A percentile compares a stretch with the other conserved stretches of the same genome.
phyloP scores from a whole-genome alignment of 2,888 invertebrate species.

The Lomographa bimaculata region DNA sequence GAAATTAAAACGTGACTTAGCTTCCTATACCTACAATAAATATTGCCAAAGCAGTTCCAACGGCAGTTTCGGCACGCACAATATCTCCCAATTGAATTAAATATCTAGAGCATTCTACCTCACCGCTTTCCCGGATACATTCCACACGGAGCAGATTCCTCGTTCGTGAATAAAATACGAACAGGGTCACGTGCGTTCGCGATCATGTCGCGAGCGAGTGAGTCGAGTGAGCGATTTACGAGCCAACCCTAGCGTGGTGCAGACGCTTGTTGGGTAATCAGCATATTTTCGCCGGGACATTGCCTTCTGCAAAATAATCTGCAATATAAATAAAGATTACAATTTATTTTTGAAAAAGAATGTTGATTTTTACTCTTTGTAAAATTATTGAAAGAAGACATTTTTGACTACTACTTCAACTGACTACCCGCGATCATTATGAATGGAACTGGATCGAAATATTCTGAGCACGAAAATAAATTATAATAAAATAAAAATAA shows the following conservation, averaged over 20 bases:
- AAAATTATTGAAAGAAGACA: too few relatives aligned
- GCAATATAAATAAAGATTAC: too few relatives aligned
- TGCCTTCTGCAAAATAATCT: conserved; percentile 6
- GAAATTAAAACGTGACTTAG: too few relatives aligned
- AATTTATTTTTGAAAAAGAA: too few relatives aligned
- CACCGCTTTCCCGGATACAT: conserved; percentile 11
- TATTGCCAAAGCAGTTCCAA: too few relatives aligned
- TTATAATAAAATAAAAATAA: too few relatives aligned
- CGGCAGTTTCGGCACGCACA: conserved; percentile 3
- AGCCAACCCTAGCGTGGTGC: conserved; percentile 10
- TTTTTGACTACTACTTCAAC: too few relatives aligned
- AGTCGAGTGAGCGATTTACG: conserved; percentile 17
- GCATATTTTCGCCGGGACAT: conserved; percentile 2
- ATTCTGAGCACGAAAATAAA: too few relatives aligned
- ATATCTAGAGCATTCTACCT: conserved; percentile 12
- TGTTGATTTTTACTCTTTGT: too few relatives aligned
- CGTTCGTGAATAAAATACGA: conserved; percentile 22
- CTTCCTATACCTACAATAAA: too few relatives aligned
- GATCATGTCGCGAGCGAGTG: conserved; percentile 17
- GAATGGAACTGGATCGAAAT: too few relatives aligned
- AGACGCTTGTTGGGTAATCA: conserved; percentile 13
- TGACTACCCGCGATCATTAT: too few relatives aligned
- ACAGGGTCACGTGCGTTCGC: conserved; percentile 12
- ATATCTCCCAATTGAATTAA: conserved; percentile 16
- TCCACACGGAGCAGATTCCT: conserved; percentile 6